Evolutionary conservation across 2,113 vertebrate species (phyloP).

Genomic region (Sula dactylatra): DNA sequence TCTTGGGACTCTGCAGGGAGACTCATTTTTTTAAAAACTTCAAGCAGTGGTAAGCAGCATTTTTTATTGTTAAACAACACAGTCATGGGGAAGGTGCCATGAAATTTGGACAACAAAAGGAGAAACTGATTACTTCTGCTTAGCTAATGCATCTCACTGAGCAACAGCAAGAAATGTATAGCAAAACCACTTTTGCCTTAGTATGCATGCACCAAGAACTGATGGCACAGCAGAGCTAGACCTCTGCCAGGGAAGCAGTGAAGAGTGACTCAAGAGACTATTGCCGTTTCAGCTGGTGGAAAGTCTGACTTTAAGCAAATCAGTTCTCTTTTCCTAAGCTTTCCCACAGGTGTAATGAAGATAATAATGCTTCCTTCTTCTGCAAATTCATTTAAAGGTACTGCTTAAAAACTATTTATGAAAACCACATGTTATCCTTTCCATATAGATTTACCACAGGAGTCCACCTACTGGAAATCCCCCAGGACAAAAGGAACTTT

Average conservation of each 20-base stretch:
- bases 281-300: not conserved
- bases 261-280: conserved; percentile 13
- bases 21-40: not conserved
- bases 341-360: conserved; percentile 33
- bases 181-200: not conserved
- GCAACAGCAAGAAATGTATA: not conserved
- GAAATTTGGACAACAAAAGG: not conserved
- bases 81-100: not conserved
- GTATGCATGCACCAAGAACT: not conserved
- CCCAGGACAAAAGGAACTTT: not conserved
- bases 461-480: not conserved
- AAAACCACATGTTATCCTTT: not conserved
- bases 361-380: conserved; percentile 23
- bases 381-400: conserved; percentile 26
- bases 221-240: not conserved
- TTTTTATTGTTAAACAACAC: not conserved
- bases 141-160: not conserved
- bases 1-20: not conserved
- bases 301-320: conserved; percentile 28
- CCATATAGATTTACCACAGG: not conserved
- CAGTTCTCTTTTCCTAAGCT: conserved; percentile 15
- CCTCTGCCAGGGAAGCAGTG: conserved; percentile 18
- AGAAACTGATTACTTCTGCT: not conserved
- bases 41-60: not conserved
- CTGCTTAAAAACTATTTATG: not conserved